A percentile compares a stretch with the other conserved stretches of the same genome.
phyloP scores from a whole-genome alignment of 2,113 vertebrate species.

The Gallinago media region DNA sequence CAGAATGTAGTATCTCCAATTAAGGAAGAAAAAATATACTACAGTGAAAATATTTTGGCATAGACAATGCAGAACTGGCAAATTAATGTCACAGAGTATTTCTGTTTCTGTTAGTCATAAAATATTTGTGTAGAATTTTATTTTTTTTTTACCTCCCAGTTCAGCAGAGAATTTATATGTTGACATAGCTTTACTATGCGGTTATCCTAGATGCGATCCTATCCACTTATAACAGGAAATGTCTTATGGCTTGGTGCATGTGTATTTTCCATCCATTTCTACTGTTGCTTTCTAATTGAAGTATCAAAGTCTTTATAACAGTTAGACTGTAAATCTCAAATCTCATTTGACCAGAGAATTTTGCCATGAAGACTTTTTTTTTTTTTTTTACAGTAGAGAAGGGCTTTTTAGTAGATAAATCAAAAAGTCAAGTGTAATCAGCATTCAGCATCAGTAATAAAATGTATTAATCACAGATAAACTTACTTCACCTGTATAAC shows the following conservation, averaged over 20 bases:
- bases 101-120: background rate
- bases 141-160: background rate
- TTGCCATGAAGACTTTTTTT: background rate
- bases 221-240: background rate
- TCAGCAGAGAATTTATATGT: background rate
- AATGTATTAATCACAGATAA: background rate
- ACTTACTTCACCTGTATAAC: background rate
- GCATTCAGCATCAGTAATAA: background rate
- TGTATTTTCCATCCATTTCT: background rate
- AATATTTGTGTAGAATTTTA: background rate
- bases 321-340: background rate
- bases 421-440: background rate
- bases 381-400: background rate
- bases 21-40: slow-evolving; percentile 37
- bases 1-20: background rate
- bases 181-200: background rate
- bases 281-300: background rate
- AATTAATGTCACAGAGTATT: background rate
- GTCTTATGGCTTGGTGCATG: background rate
- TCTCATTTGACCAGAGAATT: background rate
- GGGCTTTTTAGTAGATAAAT: background rate
- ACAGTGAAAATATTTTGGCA: slow-evolving; percentile 16
- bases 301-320: background rate
- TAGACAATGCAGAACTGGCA: background rate
- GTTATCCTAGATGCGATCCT: background rate